Percentiles rank a stretch among this genome's conserved stretches.
Conservation (phyloP, 2,888 invertebrate species). For the Synergus laeviventris region DNA sequence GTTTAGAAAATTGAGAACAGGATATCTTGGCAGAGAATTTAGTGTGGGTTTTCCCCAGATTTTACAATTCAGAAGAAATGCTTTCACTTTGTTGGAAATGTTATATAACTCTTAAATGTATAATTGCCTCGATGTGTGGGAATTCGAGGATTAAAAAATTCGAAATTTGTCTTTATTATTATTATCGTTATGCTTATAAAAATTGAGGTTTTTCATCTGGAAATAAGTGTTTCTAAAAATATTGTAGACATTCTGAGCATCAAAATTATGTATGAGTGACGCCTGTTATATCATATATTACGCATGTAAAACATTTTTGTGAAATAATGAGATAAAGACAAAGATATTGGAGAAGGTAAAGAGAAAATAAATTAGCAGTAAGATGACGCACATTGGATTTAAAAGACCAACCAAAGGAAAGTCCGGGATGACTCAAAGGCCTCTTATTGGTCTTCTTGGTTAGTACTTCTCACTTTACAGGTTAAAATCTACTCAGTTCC, state of each 20-base stretch:
- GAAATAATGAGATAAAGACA: constrained; percentile 9
- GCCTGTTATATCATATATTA: neutral
- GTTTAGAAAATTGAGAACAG: neutral
- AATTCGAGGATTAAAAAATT: no score
- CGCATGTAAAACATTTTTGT: neutral
- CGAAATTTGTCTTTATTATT: neutral
- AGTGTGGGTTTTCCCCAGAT: neutral
- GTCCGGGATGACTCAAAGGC: constrained; percentile 45
- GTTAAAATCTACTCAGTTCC: constrained; percentile 57
- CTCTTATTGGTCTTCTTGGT: constrained; percentile 33
- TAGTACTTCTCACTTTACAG: neutral
- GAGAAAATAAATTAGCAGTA: constrained; percentile 54
- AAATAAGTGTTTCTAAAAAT: no score
- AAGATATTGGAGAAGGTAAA: constrained; percentile 38
- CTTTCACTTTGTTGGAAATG: neutral
- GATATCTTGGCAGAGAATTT: neutral
- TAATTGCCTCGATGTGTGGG: no score
- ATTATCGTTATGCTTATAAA: neutral
- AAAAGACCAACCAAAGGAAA: constrained; percentile 51
- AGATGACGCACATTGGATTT: constrained; percentile 59
- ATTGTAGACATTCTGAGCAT: neutral
- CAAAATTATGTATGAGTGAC: neutral
- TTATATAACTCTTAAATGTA: neutral
- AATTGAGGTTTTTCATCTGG: neutral
- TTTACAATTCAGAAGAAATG: neutral